These are phyloP conservation scores for Hiodon tergisus DNA, from an alignment of 2,113 vertebrate genomes.

Conservation along the genomic window DNA sequence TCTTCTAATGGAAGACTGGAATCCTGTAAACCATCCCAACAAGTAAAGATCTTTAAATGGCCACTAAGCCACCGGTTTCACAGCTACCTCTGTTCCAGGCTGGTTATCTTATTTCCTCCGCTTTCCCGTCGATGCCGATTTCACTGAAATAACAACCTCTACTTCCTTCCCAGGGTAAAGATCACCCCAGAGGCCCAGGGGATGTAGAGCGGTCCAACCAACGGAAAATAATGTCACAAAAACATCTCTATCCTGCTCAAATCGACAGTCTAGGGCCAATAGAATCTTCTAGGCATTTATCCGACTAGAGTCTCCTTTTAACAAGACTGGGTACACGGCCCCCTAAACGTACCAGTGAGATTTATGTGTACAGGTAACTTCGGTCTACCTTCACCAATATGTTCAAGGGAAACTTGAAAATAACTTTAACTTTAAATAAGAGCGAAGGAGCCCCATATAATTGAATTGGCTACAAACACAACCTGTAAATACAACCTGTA, in stretches of 20 bases:
- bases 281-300: not conserved
- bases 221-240: not conserved
- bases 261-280: not conserved
- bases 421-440: too few relatives aligned
- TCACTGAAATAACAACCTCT: not conserved
- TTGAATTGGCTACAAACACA: too few relatives aligned
- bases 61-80: not conserved
- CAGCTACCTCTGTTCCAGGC: not conserved
- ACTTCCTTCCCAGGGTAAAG: constrained; percentile 9
- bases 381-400: too few relatives aligned
- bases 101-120: not conserved
- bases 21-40: too few relatives aligned
- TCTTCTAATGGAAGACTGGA: too few relatives aligned
- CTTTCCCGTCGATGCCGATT: constrained; percentile 13
- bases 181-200: constrained; percentile 19
- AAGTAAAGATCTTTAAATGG: constrained; percentile 10
- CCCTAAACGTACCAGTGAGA: too few relatives aligned
- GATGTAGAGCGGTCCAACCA: not conserved
- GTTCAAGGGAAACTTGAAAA: too few relatives aligned
- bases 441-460: too few relatives aligned
- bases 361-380: too few relatives aligned
- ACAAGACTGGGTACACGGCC: not conserved
- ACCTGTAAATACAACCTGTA: too few relatives aligned
- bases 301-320: not conserved
- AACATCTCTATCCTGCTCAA: not conserved